phyloP scores from a whole-genome alignment of 2,113 vertebrate genomes.

The Oenanthe melanoleuca region DNA sequence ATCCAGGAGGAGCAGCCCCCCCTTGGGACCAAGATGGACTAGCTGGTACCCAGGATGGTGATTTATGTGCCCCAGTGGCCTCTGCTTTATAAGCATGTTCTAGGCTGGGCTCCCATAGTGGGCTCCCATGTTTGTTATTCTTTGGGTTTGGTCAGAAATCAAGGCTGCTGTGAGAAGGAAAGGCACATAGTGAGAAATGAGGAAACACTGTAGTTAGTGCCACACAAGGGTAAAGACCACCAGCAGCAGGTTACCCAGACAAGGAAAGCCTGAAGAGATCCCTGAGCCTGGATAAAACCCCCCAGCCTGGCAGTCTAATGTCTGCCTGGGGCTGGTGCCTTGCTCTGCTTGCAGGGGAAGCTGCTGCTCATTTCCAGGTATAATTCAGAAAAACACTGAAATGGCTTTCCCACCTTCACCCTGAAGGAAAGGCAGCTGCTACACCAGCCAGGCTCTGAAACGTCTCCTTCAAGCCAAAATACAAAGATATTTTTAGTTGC shows the following conservation, averaged over 20 bases:
- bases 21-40: not conserved
- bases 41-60: too few relatives aligned
- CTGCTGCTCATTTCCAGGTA: not conserved
- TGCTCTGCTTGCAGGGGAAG: not conserved
- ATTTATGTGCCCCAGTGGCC: not conserved
- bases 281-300: not conserved
- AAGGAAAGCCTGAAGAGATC: not conserved
- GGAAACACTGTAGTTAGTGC: not conserved
- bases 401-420: not conserved
- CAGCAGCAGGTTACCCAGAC: not conserved
- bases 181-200: not conserved
- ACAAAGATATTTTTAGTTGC: not conserved
- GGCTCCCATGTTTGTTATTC: not conserved
- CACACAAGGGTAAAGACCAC: not conserved
- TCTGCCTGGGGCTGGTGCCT: not conserved
- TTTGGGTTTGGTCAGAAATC: not conserved
- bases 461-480: not conserved
- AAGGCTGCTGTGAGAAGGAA: not conserved
- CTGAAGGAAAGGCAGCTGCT: not conserved
- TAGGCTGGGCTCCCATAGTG: not conserved
- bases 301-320: not conserved
- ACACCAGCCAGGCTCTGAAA: not conserved
- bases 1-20: not conserved
- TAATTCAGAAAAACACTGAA: not conserved
- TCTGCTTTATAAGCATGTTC: not conserved